Base-by-base conservation (phyloP, 2,888 invertebrate genomes). In the Furcula furcula region DNA sequence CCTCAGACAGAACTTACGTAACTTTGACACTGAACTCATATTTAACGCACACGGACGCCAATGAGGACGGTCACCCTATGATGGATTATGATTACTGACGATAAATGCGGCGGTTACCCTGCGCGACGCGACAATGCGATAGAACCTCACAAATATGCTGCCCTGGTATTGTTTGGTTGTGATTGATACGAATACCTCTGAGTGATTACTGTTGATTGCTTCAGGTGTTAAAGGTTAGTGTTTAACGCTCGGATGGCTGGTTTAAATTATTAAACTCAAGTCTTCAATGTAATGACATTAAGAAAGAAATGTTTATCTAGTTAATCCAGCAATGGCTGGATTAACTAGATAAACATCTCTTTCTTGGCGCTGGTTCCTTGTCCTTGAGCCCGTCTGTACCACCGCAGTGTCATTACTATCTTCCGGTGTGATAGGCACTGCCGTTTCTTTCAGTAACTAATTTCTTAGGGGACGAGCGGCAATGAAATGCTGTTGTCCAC, bases 51-150 rank as follows among this genome's bases (percentile, higher is more conserved):
- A 16, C 18, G 44, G 42, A 33, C 42, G 39, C 54, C 50, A 50
- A 56, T 47, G 47, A 53, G 46, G 39, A 26, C 31, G 43, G 54
- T 48, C 49, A 47, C 47, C 31, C 30, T 36, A 47, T 77, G 80
- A 82, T 78, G 65, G 71, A 82, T 82, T 74, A 76, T 79, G 77
- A 78, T 79, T 72, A 71, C 54, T 3, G 22, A 46, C 66, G 65
- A 73, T 76, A 71, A 65, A 68, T 61, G 56, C 39, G 36, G 46
- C 47, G 40, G 54, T 57, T 53, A 53, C 46, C 52, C 40, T 34
- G 16, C 29, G 29, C 31, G 33, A 63, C 65, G 78, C 70, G 83
- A 81, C 82, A 81, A 79, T 76, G 68, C 77, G 82, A 83, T 82
- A 65, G 69, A 78, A 81, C 64, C 65, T 56, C 63, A 57, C 53